Conservation (phyloP, 2,797 vertebrate genomes). For the Rhabdophis nuchalis region DNA sequence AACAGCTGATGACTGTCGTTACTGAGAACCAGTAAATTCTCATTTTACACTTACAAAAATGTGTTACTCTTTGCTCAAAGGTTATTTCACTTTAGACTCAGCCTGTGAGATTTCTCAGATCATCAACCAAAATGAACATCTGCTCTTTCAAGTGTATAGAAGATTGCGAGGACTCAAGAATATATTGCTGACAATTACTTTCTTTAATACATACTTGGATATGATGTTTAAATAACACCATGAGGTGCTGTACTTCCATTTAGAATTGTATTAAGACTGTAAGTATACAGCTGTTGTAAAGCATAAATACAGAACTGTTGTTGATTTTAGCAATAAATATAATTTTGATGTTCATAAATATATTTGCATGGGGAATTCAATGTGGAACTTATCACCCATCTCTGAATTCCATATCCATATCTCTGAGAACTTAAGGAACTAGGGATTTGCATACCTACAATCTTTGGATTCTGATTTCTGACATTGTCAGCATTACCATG, state of each 20-base stretch:
- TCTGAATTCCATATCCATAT: neutral
- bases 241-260: conserved; percentile 24
- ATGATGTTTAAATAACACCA: conserved; percentile 37
- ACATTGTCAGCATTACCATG: neutral
- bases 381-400: neutral
- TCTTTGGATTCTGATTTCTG: neutral
- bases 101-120: conserved; percentile 40
- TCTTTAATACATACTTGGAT: conserved; percentile 20
- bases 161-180: conserved; percentile 35
- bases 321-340: neutral
- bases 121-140: conserved; percentile 53
- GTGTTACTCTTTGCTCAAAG: neutral
- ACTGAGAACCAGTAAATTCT: conserved; percentile 22
- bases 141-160: conserved; percentile 57
- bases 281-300: neutral
- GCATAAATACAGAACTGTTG: neutral
- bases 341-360: neutral
- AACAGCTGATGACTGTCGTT: conserved; percentile 1
- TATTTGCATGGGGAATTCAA: conserved; percentile 12
- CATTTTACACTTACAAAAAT: conserved; percentile 6
- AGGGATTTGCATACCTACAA: neutral
- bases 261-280: conserved; percentile 11
- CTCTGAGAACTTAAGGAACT: neutral
- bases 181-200: conserved; percentile 48
- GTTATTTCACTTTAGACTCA: conserved; percentile 38